These are phyloP conservation scores for Heliconius ismenius DNA, from an alignment of 2,888 invertebrate species.

Conservation along the genomic window DNA sequence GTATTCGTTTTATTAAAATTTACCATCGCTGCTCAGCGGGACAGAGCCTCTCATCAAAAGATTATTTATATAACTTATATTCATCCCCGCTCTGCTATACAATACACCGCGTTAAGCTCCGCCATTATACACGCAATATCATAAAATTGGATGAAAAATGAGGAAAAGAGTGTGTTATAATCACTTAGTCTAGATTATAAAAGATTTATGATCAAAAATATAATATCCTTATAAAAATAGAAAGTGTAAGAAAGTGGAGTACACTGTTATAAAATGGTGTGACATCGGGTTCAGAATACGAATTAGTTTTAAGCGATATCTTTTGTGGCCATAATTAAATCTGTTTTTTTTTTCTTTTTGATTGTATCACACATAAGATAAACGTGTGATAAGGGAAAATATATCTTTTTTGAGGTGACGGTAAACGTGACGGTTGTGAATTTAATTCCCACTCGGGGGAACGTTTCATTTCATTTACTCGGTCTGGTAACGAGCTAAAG, in stretches of 20 bases:
- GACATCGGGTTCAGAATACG: slow-evolving; percentile 43
- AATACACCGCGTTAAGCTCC: neutral
- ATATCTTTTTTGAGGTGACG: neutral
- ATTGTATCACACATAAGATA: neutral
- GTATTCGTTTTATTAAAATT: neutral
- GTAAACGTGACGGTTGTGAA: neutral
- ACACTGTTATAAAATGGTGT: slow-evolving; percentile 41
- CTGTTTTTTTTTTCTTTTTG: neutral
- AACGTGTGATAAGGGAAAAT: neutral
- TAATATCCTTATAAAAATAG: slow-evolving; percentile 34
- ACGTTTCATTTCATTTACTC: neutral
- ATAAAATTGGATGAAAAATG: neutral
- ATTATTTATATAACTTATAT: neutral
- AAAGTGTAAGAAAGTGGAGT: slow-evolving; percentile 46
- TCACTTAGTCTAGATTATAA: neutral
- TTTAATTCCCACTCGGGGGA: neutral
- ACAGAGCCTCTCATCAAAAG: too few relatives aligned
- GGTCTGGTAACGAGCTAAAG: too few relatives aligned
- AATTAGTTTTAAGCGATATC: slow-evolving; percentile 39
- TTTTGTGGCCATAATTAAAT: neutral
- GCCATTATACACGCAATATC: neutral
- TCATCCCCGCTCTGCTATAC: neutral
- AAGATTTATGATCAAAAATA: neutral
- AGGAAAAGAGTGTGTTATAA: neutral
- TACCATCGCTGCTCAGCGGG: neutral